Evolutionary conservation across 2,797 vertebrate genomes (phyloP), one percentile per base, ranked within the genome.

Genomic region (Okamejei kenojei): DNA sequence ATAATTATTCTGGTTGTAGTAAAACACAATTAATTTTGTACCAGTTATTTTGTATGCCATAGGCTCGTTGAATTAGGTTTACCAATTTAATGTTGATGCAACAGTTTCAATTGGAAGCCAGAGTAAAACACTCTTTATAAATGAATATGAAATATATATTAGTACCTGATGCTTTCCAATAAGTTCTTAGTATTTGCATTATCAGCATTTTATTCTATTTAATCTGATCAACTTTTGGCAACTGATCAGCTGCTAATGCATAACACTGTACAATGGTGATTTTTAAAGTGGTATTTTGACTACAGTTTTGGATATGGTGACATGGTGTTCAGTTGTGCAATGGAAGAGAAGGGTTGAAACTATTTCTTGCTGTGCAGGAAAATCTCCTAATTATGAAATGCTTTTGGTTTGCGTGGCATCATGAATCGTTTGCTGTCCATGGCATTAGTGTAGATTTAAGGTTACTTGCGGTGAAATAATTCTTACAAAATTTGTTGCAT

Each of bases 321-420:
- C 35, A 76, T 92, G 35, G 68, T 76, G 74, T 76, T 74, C 15
- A 74, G 38, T 17, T 38, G 11, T 76, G 35, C 76, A 92, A 54
- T 76, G 19, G 68, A 90, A 73, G 21, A 26, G 90, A 21, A 92
- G 8, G 76, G 35, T 58, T 92, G 68, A 76, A 54, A 10, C 2
- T 35, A 38, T 71, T 90, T 92, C 90, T 76, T 92, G 90, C 90
- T n/a, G 90, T 54, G 71, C 38, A 92, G 38, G n/a, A 76, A 32
- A 58, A 45, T 92, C 88, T 91, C 17, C 88, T 82, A 73, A 45
- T 38, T 38, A n/a, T 26, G 19, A 90, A 90, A 23, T 76, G 38
- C 13, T 29, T 2, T 45, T 73, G 88, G 88, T 54, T 45, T 92
- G n/a, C 7, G 38, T 76, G 26, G 38, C 76, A 84, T 26, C 90